phyloP scores from a whole-genome alignment of 2,797 vertebrate species.

The Enteromius thamalakanensis region DNA sequence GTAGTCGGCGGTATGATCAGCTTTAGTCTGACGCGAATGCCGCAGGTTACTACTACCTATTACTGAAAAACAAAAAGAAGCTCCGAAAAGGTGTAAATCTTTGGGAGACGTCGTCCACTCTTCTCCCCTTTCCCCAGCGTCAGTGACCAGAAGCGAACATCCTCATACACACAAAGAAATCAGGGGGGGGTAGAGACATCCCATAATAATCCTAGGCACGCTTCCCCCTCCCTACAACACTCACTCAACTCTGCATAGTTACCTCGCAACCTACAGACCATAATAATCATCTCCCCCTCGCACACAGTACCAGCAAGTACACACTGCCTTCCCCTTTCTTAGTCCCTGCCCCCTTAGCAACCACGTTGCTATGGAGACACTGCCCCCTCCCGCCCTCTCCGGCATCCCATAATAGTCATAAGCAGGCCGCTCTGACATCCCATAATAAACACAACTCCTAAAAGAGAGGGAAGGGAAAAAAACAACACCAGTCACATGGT shows the following conservation, averaged over 20 bases:
- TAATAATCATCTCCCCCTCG: conserved; percentile 81
- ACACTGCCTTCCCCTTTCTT: conserved; percentile 75
- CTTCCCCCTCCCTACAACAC: conserved; percentile 75
- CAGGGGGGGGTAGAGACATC: conserved; percentile 83
- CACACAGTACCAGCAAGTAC: conserved; percentile 60
- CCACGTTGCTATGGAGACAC: conserved; percentile 80
- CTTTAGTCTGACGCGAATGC: conserved; percentile 31
- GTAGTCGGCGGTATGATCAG: conserved; percentile 26
- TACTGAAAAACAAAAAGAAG: conserved; percentile 24
- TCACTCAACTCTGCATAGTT: conserved; percentile 85
- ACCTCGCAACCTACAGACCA: conserved; percentile 92
- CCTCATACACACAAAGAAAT: conserved; percentile 83
- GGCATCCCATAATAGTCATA: conserved; percentile 83
- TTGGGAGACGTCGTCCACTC: conserved; percentile 71
- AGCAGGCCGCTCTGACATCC: conserved; percentile 76
- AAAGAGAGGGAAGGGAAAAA: conserved; percentile 72
- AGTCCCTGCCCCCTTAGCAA: conserved; percentile 83
- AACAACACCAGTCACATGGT: conserved; percentile 72
- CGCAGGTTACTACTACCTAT: conserved; percentile 13
- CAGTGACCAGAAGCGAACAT: conserved; percentile 79
- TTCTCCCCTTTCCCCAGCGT: conserved; percentile 73
- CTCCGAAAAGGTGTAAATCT: conserved; percentile 21
- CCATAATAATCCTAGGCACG: conserved; percentile 78
- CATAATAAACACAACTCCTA: conserved; percentile 83
- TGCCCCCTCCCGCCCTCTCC: conserved; percentile 64